These are phyloP conservation scores for Lepilemur ruficaudatus DNA, from an alignment of 2,797 vertebrate genomes.

Conservation along the genomic window DNA sequence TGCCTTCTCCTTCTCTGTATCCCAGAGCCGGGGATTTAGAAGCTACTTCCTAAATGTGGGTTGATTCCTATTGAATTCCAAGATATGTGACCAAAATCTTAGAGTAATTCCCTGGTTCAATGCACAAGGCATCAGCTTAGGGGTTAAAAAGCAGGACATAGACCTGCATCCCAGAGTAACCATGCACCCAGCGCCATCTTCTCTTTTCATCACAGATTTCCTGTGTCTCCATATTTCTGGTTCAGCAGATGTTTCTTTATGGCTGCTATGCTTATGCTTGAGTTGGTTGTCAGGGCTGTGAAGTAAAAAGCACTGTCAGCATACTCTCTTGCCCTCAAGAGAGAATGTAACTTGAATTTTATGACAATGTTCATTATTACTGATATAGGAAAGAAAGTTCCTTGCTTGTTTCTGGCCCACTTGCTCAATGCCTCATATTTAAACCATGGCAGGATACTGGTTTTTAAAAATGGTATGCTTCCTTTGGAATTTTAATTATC, in stretches of 20 bases:
- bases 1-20: not conserved
- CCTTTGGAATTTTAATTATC: conserved; percentile 15
- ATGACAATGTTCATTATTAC: conserved; percentile 46
- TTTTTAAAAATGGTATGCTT: conserved; percentile 3
- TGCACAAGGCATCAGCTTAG: not conserved
- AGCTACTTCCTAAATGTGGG: not conserved
- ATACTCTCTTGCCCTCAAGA: conserved; percentile 26
- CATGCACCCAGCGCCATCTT: not conserved
- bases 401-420: conserved; percentile 48
- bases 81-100: not conserved
- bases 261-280: conserved; percentile 6
- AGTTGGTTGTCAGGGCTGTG: conserved; percentile 60
- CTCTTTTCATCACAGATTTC: not conserved
- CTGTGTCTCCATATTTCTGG: conserved; percentile 12
- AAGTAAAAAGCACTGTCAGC: conserved; percentile 36
- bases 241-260: conserved; percentile 53
- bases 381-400: conserved; percentile 2
- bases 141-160: not conserved
- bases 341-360: conserved; percentile 52
- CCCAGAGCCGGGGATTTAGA: not conserved
- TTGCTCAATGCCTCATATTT: conserved; percentile 32
- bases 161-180: not conserved
- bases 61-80: not conserved
- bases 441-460: not conserved
- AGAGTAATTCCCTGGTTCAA: not conserved